Percentiles rank a stretch among this genome's conserved stretches.
Conservation (phyloP, 2,888 invertebrate genomes). For the Dorcus parallelipipedus region DNA sequence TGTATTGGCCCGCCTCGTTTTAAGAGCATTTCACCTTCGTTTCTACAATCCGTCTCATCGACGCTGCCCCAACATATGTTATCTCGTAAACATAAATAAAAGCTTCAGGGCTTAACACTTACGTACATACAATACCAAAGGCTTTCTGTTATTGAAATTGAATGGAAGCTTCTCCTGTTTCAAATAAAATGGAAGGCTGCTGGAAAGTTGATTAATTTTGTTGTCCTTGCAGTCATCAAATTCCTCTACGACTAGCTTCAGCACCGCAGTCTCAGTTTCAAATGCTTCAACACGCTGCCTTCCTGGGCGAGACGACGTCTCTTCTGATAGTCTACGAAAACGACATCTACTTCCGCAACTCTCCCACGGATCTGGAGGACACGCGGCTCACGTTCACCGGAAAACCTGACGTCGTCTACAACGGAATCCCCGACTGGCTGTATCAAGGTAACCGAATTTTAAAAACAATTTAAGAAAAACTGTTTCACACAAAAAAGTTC, state of each 20-base stretch:
- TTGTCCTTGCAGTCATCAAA: constrained; percentile 66
- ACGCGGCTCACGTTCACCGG: constrained; percentile 73
- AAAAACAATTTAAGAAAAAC: too few species aligned
- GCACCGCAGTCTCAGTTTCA: constrained; percentile 65
- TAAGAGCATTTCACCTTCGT: too few species aligned
- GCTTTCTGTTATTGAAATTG: neutral
- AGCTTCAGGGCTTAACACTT: too few species aligned
- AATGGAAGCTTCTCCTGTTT: too few species aligned
- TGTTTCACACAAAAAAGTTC: too few species aligned
- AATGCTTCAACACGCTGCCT: constrained; percentile 79
- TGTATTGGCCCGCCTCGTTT: too few species aligned
- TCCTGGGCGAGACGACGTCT: constrained; percentile 76
- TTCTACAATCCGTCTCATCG: too few species aligned
- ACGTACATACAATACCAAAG: too few species aligned
- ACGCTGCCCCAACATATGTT: too few species aligned
- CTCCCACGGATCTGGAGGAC: constrained; percentile 67
- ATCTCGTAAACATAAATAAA: too few species aligned
- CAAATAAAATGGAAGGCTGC: neutral
- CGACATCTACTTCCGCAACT: constrained; percentile 79
- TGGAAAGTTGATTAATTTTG: neutral
- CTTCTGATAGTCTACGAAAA: constrained; percentile 81
- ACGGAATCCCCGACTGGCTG: constrained; percentile 94
- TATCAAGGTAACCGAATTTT: constrained; percentile 75
- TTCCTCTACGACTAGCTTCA: constrained; percentile 77
- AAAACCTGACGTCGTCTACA: constrained; percentile 76